phyloP scores from a whole-genome alignment of 2,113 vertebrate species.

The Tylochromis polylepis region DNA sequence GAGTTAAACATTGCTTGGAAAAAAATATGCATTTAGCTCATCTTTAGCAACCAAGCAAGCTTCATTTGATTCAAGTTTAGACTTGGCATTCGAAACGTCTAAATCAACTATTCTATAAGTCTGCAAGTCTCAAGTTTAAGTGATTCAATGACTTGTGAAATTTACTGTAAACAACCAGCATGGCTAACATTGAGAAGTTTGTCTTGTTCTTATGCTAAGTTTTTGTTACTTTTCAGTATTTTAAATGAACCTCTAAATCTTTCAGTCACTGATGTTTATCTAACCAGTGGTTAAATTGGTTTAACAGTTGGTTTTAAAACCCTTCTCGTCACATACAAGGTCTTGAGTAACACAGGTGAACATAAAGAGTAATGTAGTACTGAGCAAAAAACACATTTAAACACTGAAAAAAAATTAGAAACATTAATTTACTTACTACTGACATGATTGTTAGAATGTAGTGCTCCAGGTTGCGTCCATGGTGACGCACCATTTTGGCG shows the following conservation, averaged over 20 bases:
- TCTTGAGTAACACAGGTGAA: not conserved
- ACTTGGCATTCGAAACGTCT: too few relatives aligned
- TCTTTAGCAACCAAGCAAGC: not conserved
- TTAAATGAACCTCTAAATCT: not conserved
- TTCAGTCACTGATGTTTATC: not conserved
- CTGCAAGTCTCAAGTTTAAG: not conserved
- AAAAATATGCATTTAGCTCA: not conserved
- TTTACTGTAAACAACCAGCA: not conserved
- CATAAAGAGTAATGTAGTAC: not conserved
- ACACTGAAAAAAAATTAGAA: conserved; percentile 34
- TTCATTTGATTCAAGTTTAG: not conserved
- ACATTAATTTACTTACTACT: conserved; percentile 89
- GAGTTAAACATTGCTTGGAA: not conserved
- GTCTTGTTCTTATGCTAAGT: not conserved
- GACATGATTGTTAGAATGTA: conserved; percentile 96
- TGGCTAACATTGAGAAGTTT: not conserved
- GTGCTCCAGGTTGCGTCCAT: conserved; percentile 89
- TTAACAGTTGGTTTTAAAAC: not conserved
- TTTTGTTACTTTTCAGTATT: not conserved
- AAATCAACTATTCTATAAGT: not conserved
- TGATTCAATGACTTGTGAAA: not conserved
- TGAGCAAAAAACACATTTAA: not conserved
- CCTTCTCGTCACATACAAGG: not conserved
- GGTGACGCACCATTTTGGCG: conserved; percentile 86
- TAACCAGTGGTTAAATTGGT: not conserved